Evolutionary conservation across 92 coral and sea anemone species (phyloP), one percentile per base, ranked within the genome.

Genomic region (Zoanthus gigantus): DNA sequence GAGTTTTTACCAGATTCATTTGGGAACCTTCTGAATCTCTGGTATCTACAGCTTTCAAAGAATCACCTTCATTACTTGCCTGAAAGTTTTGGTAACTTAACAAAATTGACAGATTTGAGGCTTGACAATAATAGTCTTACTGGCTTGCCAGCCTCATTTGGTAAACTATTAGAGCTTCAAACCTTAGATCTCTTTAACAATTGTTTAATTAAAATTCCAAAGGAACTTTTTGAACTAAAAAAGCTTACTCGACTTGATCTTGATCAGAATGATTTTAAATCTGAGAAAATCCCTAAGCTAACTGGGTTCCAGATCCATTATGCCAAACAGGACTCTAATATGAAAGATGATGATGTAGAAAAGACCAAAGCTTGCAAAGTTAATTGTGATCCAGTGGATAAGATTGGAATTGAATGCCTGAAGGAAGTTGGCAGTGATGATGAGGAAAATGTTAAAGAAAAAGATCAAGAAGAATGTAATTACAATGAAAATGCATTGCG

Each of bases 11-110:
- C 99, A 83, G 85, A 90, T n/a, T 93, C 93, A 12, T 97, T 97
- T 71, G 93, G 99, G 69, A 73, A 73, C 18, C 94, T 97, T 0
- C 71, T 47, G 30, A 93, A 87, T n/a, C 92, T 97, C 53, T 96
- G 98, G 97, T 97, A 83, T 65, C 90, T 93, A 32, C 99, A 97
- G 96, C 90, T 97, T 82, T 95, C 99, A 3, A 96, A 97, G 84
- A 97, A 97, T 58, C 91, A 83, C 60, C 88, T 97, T 71, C 69
- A 58, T 16, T 84, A 32, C 23, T 88, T 97, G 65, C 99, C 99
- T 13, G 92, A 89, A 30, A 83, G 94, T 77, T 91, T 97, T 92
- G 98, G 99, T 17, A 94, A 97, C 67, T 90, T 97, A 16, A 60
- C 88, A 13, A 95, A 81, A 57, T 91, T 97, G 47, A 88, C 86